Conservation (phyloP, 2,113 vertebrate species). For the Bagarius yarrelli region DNA sequence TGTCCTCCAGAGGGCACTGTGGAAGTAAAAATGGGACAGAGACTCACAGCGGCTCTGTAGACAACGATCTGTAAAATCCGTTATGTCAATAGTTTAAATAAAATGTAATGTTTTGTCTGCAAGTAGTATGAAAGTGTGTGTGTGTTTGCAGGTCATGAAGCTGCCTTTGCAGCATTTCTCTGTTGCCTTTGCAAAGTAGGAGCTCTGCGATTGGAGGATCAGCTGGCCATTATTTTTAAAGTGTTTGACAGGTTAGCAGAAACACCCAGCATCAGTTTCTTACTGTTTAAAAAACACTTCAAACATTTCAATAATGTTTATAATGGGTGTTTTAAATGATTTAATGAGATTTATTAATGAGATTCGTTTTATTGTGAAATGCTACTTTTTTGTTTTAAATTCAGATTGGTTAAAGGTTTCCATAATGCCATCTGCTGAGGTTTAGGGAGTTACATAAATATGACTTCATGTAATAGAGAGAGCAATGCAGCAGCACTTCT, state of each 20-base stretch:
- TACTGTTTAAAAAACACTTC: background rate
- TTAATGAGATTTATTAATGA: no score
- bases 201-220: conserved; percentile 85
- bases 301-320: no score
- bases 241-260: conserved; percentile 85
- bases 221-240: conserved; percentile 89
- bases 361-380: no score
- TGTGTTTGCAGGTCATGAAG: conserved; percentile 83
- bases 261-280: background rate
- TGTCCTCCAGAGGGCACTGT: conserved; percentile 50
- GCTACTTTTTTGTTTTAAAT: background rate
- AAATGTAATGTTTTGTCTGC: background rate
- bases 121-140: background rate
- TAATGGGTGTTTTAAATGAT: no score
- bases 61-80: background rate
- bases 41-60: background rate
- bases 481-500: background rate
- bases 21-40: conserved; percentile 27
- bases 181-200: conserved; percentile 95
- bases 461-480: background rate
- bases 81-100: background rate
- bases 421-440: background rate
- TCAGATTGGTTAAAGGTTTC: background rate
- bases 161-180: conserved; percentile 92
- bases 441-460: background rate